Base-by-base conservation (phyloP, 2,797 vertebrate genomes). In the Podargus strigoides region DNA sequence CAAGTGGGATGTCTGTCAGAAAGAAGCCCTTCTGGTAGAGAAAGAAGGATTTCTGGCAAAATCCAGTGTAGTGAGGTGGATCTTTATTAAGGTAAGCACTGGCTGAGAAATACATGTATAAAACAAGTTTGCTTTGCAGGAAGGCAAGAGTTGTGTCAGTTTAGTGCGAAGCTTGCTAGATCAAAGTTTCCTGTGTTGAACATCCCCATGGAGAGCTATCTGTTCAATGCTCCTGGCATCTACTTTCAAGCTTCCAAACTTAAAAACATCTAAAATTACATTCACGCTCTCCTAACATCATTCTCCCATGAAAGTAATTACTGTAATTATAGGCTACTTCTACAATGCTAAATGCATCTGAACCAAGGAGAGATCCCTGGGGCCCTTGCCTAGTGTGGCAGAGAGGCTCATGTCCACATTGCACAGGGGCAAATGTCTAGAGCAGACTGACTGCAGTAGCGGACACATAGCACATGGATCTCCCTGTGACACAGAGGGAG, bases 91-190 rank as follows among this genome's bases (percentile, higher is more conserved):
- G 11, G n/a, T 79, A 83, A 68, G 22, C 39, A 21, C 36, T 76
- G 32, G 15, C 42, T 49, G 63, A 39, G 63, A 77, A 87, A 79
- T 74, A 46, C 4, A 34, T 4, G 5, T 73, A 28, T 62, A 23
- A 85, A 84, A 67, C 34, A 73, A 72, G 77, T 85, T 68, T 82
- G 26, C 63, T 93, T 90, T 93, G 28, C 26, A 16, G 80, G 46
- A 86, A 82, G 60, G 36, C 58, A 76, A 53, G 42, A 79, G 27
- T 75, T 86, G 12, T 79, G 34, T 77, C 73, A 41, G 30, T 94
- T 64, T 62, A 78, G 52, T 19, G 34, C 1, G 2, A 91, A 88
- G 55, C 56, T 87, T 15, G 4, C 58, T 59, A 87, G 90, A 79
- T 76, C 47, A 76, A 89, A 78, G 63, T 46, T 74, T 90, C 28